Conservation (phyloP, 1,140 invertebrate species). For the Drosophila arawakana region DNA sequence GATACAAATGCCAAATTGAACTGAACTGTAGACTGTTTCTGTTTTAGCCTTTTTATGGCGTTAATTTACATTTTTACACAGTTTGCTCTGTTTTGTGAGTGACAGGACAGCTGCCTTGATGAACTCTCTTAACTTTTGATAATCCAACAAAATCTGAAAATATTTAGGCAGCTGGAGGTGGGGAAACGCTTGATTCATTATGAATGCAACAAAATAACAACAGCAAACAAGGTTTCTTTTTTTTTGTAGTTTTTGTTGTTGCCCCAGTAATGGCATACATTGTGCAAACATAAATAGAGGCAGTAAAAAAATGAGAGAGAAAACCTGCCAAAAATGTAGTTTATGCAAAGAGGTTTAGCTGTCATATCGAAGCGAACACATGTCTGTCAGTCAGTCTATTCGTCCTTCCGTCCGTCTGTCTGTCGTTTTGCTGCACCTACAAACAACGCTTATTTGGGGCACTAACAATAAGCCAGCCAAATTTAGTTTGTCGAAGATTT, state of each 20-base stretch:
- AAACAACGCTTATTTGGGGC: conserved; percentile 29
- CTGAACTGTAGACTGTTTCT: neutral
- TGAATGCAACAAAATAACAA: conserved; percentile 37
- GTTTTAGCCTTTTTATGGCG: conserved; percentile 19
- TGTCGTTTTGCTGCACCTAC: conserved; percentile 18
- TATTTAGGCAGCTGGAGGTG: neutral
- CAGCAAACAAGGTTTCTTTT: conserved; percentile 5
- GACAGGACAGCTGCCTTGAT: conserved; percentile 34
- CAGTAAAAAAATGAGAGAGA: conserved; percentile 8
- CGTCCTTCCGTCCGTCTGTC: too few species aligned
- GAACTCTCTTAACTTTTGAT: conserved; percentile 30
- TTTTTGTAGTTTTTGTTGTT: conserved; percentile 12
- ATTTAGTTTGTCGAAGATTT: conserved; percentile 22
- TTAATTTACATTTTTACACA: conserved; percentile 40
- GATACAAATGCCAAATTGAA: conserved; percentile 21
- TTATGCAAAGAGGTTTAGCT: conserved; percentile 46
- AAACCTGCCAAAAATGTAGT: conserved; percentile 45
- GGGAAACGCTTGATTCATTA: conserved; percentile 15
- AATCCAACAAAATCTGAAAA: conserved; percentile 30
- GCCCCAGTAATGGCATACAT: conserved; percentile 21
- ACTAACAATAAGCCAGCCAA: conserved; percentile 5
- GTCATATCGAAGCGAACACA: conserved; percentile 33
- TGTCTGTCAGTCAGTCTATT: conserved; percentile 6
- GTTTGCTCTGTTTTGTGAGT: conserved; percentile 21
- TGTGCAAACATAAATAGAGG: neutral